Conservation (phyloP, 2,113 vertebrate species). For the Nipponia nippon region DNA sequence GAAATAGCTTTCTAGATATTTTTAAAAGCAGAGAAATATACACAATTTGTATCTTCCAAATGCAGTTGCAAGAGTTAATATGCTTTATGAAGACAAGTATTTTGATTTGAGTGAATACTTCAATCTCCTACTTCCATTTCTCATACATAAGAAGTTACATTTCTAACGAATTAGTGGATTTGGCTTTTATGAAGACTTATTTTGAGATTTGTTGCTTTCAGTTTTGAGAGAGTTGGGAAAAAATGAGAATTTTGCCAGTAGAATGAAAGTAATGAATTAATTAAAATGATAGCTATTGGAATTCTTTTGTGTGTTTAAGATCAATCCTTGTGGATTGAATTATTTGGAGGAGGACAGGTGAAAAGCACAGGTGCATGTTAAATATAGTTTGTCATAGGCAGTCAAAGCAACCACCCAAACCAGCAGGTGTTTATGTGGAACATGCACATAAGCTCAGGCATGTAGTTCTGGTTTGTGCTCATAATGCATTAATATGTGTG, state of each 20-base stretch:
- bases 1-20: background rate
- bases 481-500: background rate
- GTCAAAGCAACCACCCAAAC: background rate
- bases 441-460: background rate
- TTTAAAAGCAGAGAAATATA: background rate
- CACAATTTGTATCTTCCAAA: background rate
- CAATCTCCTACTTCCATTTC: background rate
- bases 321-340: background rate
- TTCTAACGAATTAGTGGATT: background rate
- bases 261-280: background rate
- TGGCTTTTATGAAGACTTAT: background rate
- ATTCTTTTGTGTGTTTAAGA: background rate
- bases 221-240: background rate
- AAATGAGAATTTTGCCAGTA: background rate
- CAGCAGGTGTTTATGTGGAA: background rate
- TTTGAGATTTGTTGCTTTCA: background rate
- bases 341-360: background rate
- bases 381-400: background rate
- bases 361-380: constrained; percentile 1
- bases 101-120: background rate
- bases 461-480: background rate
- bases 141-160: background rate
- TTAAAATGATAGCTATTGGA: background rate
- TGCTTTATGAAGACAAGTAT: background rate
- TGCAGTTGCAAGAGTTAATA: background rate